phyloP scores from a whole-genome alignment of 2,113 vertebrate genomes.

The Channa maculata region DNA sequence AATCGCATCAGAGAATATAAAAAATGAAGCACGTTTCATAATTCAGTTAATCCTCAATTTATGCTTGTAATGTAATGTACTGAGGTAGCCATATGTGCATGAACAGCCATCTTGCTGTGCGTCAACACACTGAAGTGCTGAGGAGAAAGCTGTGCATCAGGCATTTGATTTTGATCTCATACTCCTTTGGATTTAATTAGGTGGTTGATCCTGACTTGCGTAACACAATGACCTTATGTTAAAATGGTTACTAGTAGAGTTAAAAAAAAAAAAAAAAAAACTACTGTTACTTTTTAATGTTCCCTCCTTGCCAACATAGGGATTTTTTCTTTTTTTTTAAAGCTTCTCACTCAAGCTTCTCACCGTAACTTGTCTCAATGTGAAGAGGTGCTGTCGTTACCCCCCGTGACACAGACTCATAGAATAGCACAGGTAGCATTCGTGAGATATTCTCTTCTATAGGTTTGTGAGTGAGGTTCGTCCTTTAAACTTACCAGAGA shows the following conservation, averaged over 20 bases:
- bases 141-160: neutral
- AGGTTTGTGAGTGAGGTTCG: too few species aligned
- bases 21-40: constrained; percentile 38
- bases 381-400: too few species aligned
- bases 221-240: neutral
- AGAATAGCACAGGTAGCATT: too few species aligned
- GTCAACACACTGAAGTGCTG: neutral
- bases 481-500: too few species aligned
- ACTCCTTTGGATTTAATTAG: neutral
- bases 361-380: too few species aligned
- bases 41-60: constrained; percentile 43
- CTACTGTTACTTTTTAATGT: too few species aligned
- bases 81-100: constrained; percentile 15
- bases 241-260: neutral
- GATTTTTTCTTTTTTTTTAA: neutral
- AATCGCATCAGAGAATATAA: constrained; percentile 62
- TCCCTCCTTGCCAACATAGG: neutral
- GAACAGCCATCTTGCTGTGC: neutral
- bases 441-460: too few species aligned
- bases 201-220: neutral
- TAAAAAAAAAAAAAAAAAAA: neutral
- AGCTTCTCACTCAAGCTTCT: neutral
- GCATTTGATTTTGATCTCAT: neutral
- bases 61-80: too few species aligned
- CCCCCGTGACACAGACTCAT: too few species aligned